These are phyloP conservation scores for Malacosoma neustria DNA, from an alignment of 2,888 invertebrate genomes.

Conservation along the genomic window DNA sequence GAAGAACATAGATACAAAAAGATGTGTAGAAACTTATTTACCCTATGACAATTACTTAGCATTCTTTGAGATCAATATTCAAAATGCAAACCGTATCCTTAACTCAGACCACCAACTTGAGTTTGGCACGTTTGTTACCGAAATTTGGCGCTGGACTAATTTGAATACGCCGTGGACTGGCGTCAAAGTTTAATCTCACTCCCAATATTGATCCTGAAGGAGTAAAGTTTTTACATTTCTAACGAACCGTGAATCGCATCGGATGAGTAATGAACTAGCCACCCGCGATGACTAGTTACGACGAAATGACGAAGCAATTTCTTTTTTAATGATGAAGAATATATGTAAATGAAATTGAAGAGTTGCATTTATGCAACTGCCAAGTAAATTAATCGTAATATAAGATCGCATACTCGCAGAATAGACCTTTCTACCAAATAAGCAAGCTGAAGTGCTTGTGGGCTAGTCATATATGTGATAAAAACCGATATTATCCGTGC, in stretches of 20 bases:
- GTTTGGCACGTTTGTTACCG: conserved; percentile 27
- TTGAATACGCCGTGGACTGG: conserved; percentile 33
- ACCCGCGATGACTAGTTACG: conserved; percentile 17
- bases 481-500: too few species aligned
- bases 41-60: too few species aligned
- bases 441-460: too few species aligned
- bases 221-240: conserved; percentile 52
- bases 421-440: too few species aligned
- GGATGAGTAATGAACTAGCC: conserved; percentile 36
- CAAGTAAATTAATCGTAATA: too few species aligned
- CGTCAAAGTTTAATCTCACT: conserved; percentile 47
- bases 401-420: too few species aligned
- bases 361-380: too few species aligned
- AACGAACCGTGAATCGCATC: conserved; percentile 45
- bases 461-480: too few species aligned
- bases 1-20: too few species aligned
- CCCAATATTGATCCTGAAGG: conserved; percentile 48
- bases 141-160: conserved; percentile 36
- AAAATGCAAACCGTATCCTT: conserved; percentile 20
- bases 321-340: conserved; percentile 5
- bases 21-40: too few species aligned
- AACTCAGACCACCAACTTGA: conserved; percentile 33
- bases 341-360: too few species aligned
- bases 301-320: conserved; percentile 20
- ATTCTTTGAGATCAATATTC: conserved; percentile 27